Conservation (phyloP, 2,113 vertebrate species). For the Ophthalmolycus amberensis region DNA sequence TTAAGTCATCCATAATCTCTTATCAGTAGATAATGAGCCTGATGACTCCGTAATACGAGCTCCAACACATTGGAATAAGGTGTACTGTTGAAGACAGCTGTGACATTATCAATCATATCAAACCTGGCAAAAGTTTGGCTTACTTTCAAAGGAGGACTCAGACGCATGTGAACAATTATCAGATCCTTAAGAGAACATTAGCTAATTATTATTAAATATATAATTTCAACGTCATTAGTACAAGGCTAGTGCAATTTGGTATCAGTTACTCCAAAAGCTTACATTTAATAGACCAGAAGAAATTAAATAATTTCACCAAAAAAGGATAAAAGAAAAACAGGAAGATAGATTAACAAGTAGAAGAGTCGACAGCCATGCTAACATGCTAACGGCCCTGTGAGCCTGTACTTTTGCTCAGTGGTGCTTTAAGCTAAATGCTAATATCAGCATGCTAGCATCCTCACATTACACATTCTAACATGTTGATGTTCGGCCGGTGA, state of each 20-base stretch:
- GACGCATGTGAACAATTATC: neutral
- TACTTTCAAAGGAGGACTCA: neutral
- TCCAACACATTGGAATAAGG: slow-evolving; percentile 11
- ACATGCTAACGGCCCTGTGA: neutral
- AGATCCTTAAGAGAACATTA: neutral
- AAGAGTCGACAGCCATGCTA: neutral
- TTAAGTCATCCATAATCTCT: slow-evolving; percentile 8
- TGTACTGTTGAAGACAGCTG: neutral
- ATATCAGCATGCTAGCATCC: neutral
- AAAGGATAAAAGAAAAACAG: neutral
- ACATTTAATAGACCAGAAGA: neutral
- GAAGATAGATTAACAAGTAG: neutral
- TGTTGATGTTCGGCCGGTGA: too few relatives aligned
- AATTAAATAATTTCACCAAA: neutral
- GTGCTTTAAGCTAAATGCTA: neutral
- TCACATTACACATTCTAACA: too few relatives aligned
- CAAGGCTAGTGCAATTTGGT: neutral
- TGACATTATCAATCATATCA: neutral
- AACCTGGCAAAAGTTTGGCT: neutral
- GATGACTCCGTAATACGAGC: neutral
- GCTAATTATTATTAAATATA: neutral
- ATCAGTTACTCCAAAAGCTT: too few relatives aligned
- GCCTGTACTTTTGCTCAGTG: neutral
- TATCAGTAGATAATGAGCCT: neutral
- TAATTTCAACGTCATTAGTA: neutral